Evolutionary conservation across 2,113 vertebrate species (phyloP), one percentile per base, ranked within the genome.

Genomic region (Sinocyclocheilus maitianheensis): DNA sequence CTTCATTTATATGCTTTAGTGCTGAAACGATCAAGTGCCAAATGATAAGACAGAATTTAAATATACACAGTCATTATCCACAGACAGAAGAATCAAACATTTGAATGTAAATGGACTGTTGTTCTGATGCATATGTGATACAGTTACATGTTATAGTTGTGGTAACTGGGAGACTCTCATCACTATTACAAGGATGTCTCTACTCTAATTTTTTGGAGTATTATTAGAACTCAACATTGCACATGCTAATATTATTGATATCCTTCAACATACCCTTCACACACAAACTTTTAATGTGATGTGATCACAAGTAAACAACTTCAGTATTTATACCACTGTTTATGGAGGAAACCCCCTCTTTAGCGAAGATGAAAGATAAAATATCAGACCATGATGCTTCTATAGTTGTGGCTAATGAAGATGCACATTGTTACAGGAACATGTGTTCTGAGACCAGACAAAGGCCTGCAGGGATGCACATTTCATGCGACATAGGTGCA

Each of bases 401-500:
- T 77, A 10, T n/a, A n/a, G 43, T 43, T 26, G 16, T 48, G 46
- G 24, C 75, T 85, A 88, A 84, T 88, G 43, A 86, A 88, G 84
- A 86, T 71, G 69, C 77, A 48, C n/a, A 77, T 20, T 80, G 51
- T 62, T 46, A 71, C 13, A 67, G 34, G 46, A 48, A 72, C 65
- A 81, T 43, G 40, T 81, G 77, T 81, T 80, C 63, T 22, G 78
- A 46, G 51, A 60, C 16, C 55, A 63, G 60, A 81, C 67, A 82
- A 81, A 81, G 20, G 83, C 62, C 84, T 78, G 74, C 63, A 85
- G 84, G 77, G 83, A 80, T 40, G 22, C 46, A 53, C 80, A 83
- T 88, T 83, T 88, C 79, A 77, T 85, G 84, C 37, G 26, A 74
- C 65, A 81, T 69, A 78, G 87, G 87, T 88, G 79, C 72, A 75